A percentile compares a stretch with the other conserved stretches of the same genome.
Evolutionary conservation across 2,797 vertebrate species (phyloP).

Genomic region (Columba guinea): DNA sequence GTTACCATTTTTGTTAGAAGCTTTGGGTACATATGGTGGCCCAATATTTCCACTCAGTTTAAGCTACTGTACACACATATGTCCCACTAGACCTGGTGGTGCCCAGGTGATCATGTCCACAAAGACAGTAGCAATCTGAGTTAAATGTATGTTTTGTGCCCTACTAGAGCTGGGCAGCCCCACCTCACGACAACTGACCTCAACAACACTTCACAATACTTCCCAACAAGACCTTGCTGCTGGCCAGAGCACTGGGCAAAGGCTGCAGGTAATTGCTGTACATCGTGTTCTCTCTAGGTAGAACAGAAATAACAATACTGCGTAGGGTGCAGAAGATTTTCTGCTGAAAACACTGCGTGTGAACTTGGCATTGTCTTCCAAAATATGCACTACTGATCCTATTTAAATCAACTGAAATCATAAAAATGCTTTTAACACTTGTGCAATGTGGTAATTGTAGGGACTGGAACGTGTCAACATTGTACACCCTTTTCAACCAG

Average conservation of each 20-base stretch:
- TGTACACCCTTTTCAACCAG: background rate
- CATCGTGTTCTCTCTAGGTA: background rate
- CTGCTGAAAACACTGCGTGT: background rate
- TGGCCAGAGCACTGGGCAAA: background rate
- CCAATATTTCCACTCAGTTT: background rate
- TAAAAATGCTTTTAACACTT: background rate
- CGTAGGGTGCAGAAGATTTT: background rate
- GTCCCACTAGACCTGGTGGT: accelerated
- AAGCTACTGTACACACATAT: accelerated
- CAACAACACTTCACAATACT: background rate
- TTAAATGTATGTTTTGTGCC: accelerated
- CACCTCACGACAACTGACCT: background rate
- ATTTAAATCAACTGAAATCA: background rate
- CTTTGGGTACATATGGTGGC: background rate
- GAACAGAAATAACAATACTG: background rate
- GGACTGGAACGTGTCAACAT: background rate
- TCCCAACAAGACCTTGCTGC: background rate
- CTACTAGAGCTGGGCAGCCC: background rate
- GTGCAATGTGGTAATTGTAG: background rate
- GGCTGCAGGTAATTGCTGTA: accelerated
- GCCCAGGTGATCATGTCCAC: accelerated
- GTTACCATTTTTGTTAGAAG: background rate
- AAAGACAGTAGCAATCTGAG: background rate
- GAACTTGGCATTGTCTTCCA: background rate
- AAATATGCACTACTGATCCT: background rate